Evolutionary conservation across 2,888 invertebrate species (phyloP), one percentile per base, ranked within the genome.

Genomic region (Thymelicus acteon): DNA sequence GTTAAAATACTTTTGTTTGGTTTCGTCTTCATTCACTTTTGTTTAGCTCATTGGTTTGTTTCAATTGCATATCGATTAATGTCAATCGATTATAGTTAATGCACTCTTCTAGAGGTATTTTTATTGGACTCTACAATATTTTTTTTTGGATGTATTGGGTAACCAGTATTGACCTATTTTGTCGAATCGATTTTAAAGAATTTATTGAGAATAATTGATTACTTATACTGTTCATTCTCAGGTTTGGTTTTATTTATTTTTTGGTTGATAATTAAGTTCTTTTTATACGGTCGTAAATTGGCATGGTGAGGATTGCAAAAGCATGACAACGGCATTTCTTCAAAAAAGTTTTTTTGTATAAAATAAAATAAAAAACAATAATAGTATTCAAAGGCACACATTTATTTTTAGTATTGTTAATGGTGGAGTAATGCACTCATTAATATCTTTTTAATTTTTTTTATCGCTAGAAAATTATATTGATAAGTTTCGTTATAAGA

Each of bases 1-100:
- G 85, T 87, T 63, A 75, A 69, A 54, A 75, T 2, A 71, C 52
- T 75, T 76, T 77, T 67, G 67, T 79, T 75, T 77, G 67, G 70
- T 79, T 75, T 64, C 60, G 72, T 76, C 70, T 65, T 79, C 75
- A 75, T 77, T 72, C 68, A 70, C 70, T 77, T 76, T 74, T 76
- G 74, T 69, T 72, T 40, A 65, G 68, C 54, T 72, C 64, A 60
- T 65, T 68, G 49, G 62, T 63, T 72, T 61, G 37, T 66, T 61
- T 58, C 58, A 24, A 69, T 69, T 39, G 68, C 54, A 47, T 62
- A 62, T 57, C 68, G 68, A 62, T 57, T 67, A 62, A 10, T 52
- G 44, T 47, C 61, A 37, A n/a, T 44, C 44, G 60, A 39, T 48
- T 57, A 44, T 65, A 57, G 7, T 48, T 19, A 52, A 8, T 54